Evolutionary conservation across 2,113 vertebrate species (phyloP), one percentile per base, ranked within the genome.

Genomic region (Gambusia holbrooki): DNA sequence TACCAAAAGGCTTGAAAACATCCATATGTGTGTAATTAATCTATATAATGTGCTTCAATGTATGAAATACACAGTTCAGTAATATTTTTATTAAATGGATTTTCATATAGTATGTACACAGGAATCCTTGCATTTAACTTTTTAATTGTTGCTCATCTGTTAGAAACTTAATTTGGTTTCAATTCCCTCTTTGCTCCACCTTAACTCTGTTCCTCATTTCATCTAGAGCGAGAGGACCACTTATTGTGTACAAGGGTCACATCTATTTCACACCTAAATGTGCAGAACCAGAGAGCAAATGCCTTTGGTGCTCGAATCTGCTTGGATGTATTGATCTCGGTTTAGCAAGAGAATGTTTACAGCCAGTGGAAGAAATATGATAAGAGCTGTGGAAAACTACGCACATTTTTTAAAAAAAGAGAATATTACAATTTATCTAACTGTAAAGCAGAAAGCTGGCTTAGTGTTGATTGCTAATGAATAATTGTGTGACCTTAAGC

Each of bases 291-390:
- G 74, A 85, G 74, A 76, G 61, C 69, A 86, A 82, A 84, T 76
- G 64, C 71, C 74, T 70, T 51, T 67, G 87, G 68, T 64, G 63
- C 73, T 71, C 67, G 72, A 75, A 91, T 89, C 84, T 84, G 79
- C 80, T 84, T 82, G 84, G 69, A 83, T 90, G 45, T 90, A 92
- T 93, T 77, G 90, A 93, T 93, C 88, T 87, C 85, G 76, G 83
- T 89, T 91, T 86, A 89, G 91, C 74, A 82, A 66, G 83, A 89
- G 88, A 88, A 85, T 79, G 74, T 71, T 76, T 62, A 5, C 61
- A 66, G 61, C 71, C 71, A 80, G 79, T 70, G 58, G 19, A 74
- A 51, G 73, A 77, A 69, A 61, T 65, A 61, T 60, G 62, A 42
- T 30, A 74, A 84, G 77, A 76, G 69, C 35, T 58, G 66, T 80